Base-by-base conservation (phyloP, 2,113 vertebrate genomes). In the Prunella fulvescens region DNA sequence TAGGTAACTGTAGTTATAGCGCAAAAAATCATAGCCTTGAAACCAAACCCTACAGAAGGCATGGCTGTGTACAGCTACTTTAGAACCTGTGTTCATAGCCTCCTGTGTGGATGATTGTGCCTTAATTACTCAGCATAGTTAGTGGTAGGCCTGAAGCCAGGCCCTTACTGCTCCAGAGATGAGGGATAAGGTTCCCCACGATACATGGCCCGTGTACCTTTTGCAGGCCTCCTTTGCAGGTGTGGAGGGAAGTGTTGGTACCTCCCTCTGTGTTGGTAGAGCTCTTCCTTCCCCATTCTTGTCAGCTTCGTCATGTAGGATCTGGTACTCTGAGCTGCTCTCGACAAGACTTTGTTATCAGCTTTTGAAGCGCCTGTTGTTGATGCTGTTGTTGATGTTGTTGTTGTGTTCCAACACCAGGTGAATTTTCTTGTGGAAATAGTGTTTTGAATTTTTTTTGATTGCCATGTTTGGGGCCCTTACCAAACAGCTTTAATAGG, bases 251-350 rank as follows among this genome's bases (percentile, higher is more conserved):
- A 17, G 24, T 1, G 53, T 7, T 37, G 31, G 23, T 40, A 24
- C 39, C 26, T 26, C 47, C 67, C 6, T 77, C 42, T 13, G 39
- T 6, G 3, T 1, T 14, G 39, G 23, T 11, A 5, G 19, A 45
- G 57, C 57, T 79, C 45, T 84, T 89, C 50, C 58, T 92, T 93
- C 84, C 77, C 26, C 42, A 26, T 83, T 94, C 47, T n/a, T 5
- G 11, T 40, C 58, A n/a, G 44, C 70, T 53, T 58, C 3, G 0
- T 45, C 51, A 3, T 1, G 5, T 19, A 29, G 12, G 8, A 22
- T 13, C 56, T 51, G 45, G 7, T n/a, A 6, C 17, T 40, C 45
- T 14, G 35, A 66, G 56, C 22, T 66, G 65, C 28, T 40, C 53
- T 54, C 13, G 7, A 23, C 0, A 1, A 10, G 11, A 24, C 37